Conservation (phyloP, 2,888 invertebrate genomes). For the Nephrotoma guestfalica region DNA sequence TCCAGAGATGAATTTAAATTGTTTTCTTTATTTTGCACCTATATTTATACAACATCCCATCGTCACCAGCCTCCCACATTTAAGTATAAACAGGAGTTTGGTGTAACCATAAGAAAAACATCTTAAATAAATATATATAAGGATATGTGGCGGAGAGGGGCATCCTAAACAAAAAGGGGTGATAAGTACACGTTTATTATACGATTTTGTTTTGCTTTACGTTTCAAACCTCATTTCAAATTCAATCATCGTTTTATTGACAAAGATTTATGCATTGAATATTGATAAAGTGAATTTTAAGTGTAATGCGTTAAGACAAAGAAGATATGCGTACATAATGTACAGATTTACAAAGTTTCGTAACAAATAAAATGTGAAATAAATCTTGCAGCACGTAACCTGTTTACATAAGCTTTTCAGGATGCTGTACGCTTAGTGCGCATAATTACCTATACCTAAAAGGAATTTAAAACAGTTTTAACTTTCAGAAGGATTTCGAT, state of each 20-base stretch:
- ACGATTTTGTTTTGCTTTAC: not conserved
- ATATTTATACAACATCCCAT: not conserved
- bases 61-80: too few species aligned
- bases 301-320: not conserved
- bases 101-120: not conserved
- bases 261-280: not conserved
- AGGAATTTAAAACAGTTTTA: too few species aligned
- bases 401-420: too few species aligned
- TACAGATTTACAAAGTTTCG: too few species aligned
- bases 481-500: too few species aligned
- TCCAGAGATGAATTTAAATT: not conserved
- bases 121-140: not conserved
- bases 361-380: too few species aligned
- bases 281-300: not conserved
- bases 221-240: not conserved
- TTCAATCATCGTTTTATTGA: not conserved
- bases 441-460: too few species aligned
- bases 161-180: not conserved
- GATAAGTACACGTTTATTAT: not conserved
- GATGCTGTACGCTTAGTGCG: too few species aligned
- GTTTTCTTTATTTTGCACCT: not conserved
- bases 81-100: not conserved
- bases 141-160: not conserved
- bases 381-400: too few species aligned
- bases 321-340: too few species aligned